Evolutionary conservation across 1,140 invertebrate species (phyloP), one percentile per base, ranked within the genome.

Genomic region (Aphis craccivora): DNA sequence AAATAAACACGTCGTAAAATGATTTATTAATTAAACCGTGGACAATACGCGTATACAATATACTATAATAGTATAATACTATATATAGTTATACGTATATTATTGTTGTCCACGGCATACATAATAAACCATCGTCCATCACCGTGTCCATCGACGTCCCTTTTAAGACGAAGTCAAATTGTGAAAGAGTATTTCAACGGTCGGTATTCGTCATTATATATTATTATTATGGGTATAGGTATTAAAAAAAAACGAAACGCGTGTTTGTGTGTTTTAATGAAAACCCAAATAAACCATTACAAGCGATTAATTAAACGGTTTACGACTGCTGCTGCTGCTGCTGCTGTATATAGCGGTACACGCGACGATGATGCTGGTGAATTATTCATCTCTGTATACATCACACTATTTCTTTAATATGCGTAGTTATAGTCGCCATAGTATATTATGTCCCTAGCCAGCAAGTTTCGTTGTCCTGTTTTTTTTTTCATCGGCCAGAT

Each of bases 401-500:
- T 18, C 43, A 90, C 23, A 90, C 89, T 43, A 90, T 60, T 43
- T 67, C 14, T 67, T 76, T 90, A 90, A 90, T 30, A 90, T 30
- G 53, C 89, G 89, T 53, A 90, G 89, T 90, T 76, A n/a, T n/a
- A 18, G 4, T 76, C 6, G 4, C 4, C 5, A 25, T 9, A 43
- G 2, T 84, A 1, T 40, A 25, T 81, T 76, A 37, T 43, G n/a
- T 55, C 7, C n/a, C 45, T 37, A 43, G 53, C 35, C 5, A 51
- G 53, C 35, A 14, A 51, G 35, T 67, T 60, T 90, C 53, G 25
- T 43, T 25, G 89, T 90, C 30, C 53, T 90, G 37, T 43, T 91
- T 83, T 45, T 83, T 45, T 67, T 91, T 81, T 81, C 43, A 30
- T 45, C 60, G 55, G 14, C 91, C 76, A 83, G 91, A 92, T 92